These are phyloP conservation scores for Aromia moschata DNA, from an alignment of 2,888 invertebrate genomes.

Conservation along the genomic window DNA sequence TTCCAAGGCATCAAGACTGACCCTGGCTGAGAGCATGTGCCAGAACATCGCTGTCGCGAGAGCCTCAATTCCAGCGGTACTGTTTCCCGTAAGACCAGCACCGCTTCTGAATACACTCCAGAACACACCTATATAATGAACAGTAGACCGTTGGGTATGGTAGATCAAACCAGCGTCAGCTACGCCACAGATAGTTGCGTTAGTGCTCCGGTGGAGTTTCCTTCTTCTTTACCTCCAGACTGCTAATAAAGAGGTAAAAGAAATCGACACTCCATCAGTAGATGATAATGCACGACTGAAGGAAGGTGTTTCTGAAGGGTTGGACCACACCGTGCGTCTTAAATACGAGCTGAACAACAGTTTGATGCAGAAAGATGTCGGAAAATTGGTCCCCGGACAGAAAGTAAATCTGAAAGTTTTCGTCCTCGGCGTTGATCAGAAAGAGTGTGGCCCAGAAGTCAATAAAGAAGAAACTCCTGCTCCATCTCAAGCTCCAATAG, in stretches of 20 bases:
- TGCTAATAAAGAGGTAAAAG: slow-evolving; percentile 1
- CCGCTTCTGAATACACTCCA: slow-evolving; percentile 68
- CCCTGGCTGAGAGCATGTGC: no score
- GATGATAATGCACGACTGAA: slow-evolving; percentile 17
- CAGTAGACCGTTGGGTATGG: slow-evolving; percentile 37
- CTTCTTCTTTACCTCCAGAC: slow-evolving; percentile 3
- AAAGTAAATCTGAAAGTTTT: slow-evolving; percentile 59
- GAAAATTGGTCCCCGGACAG: slow-evolving; percentile 52
- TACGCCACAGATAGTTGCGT: slow-evolving; percentile 51
- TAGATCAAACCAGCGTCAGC: slow-evolving; percentile 49
- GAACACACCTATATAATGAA: slow-evolving; percentile 64
- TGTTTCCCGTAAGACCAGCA: slow-evolving; percentile 68
- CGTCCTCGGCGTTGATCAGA: slow-evolving; percentile 49
- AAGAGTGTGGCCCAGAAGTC: slow-evolving; percentile 21
- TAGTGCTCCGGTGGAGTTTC: slow-evolving; percentile 38
- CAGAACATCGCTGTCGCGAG: slow-evolving; percentile 57
- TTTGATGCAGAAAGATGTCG: slow-evolving; percentile 50
- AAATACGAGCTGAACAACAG: slow-evolving; percentile 53
- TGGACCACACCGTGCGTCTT: slow-evolving; percentile 47
- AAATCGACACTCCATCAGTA: background rate
- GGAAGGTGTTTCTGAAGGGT: slow-evolving; percentile 19
- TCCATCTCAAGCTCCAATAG: slow-evolving; percentile 23
- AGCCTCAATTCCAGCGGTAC: slow-evolving; percentile 62
- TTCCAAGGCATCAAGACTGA: slow-evolving; percentile 56
- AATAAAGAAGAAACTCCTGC: slow-evolving; percentile 11